Evolutionary conservation across 2,113 vertebrate genomes (phyloP).

Genomic region (Erinaceus europaeus): DNA sequence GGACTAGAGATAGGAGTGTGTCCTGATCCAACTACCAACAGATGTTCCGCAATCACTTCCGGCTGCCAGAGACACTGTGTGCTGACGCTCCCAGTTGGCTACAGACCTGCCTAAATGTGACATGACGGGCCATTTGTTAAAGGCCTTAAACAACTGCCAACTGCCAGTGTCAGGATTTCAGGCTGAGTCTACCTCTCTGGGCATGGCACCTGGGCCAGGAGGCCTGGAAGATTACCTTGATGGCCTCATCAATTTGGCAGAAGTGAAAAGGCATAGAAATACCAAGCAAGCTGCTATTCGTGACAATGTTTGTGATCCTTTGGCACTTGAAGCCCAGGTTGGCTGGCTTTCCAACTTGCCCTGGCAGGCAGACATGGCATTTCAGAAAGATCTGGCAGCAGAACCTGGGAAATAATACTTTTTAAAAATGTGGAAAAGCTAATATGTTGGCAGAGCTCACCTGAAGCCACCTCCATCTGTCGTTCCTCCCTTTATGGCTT

Average conservation of each 20-base stretch:
- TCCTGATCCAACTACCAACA: neutral
- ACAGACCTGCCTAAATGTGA: constrained; percentile 16
- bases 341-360: constrained; percentile 69
- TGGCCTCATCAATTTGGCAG: constrained; percentile 60
- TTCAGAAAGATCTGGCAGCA: constrained; percentile 75
- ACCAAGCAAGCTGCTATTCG: constrained; percentile 57
- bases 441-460: constrained; percentile 67
- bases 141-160: neutral
- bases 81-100: neutral
- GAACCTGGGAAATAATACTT: constrained; percentile 57
- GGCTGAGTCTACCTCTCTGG: neutral
- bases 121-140: constrained; percentile 16
- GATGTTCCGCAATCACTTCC: constrained; percentile 47
- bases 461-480: constrained; percentile 50
- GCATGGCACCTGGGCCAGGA: neutral
- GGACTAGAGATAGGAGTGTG: neutral
- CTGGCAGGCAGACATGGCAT: constrained; percentile 72
- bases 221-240: constrained; percentile 46
- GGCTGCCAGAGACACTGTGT: neutral
- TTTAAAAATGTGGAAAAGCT: constrained; percentile 62
- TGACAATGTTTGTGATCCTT: constrained; percentile 60
- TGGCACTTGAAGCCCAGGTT: constrained; percentile 52
- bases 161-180: constrained; percentile 10
- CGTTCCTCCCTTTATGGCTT: neutral
- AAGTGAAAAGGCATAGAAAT: constrained; percentile 58